phyloP scores from a whole-genome alignment of 2,113 vertebrate species.

The Bubalus kerabau region DNA sequence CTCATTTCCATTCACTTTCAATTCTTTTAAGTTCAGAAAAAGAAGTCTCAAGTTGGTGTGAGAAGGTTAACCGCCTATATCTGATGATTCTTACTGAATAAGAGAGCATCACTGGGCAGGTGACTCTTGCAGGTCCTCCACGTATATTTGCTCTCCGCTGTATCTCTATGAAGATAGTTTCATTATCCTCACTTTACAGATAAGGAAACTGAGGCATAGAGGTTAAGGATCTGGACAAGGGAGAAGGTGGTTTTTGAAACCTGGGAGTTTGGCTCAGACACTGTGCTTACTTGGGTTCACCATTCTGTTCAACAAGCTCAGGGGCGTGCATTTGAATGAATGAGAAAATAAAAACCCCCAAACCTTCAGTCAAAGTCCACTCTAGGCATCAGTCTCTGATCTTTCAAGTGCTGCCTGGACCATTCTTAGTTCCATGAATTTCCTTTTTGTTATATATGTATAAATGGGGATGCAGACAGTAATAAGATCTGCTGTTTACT shows the following conservation, averaged over 20 bases:
- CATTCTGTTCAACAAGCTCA: not conserved
- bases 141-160: not conserved
- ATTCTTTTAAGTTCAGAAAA: not conserved
- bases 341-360: not conserved
- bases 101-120: not conserved
- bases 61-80: not conserved
- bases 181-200: not conserved
- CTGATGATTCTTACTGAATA: not conserved
- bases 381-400: not conserved
- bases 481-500: not conserved
- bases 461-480: accelerated
- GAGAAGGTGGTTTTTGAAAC: not conserved
- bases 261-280: not conserved
- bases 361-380: not conserved
- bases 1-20: not conserved
- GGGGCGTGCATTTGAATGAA: accelerated
- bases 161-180: not conserved
- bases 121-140: not conserved
- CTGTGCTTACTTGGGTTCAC: not conserved
- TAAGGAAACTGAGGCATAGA: not conserved
- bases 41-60: not conserved
- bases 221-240: not conserved
- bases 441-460: not conserved
- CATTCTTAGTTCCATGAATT: not conserved
- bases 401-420: not conserved